Percentiles rank a stretch among this genome's conserved stretches.
These are phyloP conservation scores for Vesta saturnalis DNA, from an alignment of 2,888 invertebrate genomes.

Conservation along the genomic window DNA sequence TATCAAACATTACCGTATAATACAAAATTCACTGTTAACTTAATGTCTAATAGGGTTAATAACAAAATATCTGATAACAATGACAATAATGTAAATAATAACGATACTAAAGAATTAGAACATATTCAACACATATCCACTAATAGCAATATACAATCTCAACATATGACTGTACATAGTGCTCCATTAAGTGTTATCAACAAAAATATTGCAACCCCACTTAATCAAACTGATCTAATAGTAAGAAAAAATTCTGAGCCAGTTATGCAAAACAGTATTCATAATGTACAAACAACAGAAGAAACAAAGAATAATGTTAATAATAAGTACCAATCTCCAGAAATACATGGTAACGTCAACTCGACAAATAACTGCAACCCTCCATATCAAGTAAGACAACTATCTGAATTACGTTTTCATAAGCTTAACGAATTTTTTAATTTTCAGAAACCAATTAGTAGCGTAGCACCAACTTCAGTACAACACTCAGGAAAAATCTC, in stretches of 20 bases:
- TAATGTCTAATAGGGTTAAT: conserved; percentile 58
- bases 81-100: conserved; percentile 40
- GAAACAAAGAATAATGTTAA: conserved; percentile 15
- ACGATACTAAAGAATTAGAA: conserved; percentile 41
- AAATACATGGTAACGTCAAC: conserved; percentile 61
- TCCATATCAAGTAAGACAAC: conserved; percentile 37
- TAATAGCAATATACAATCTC: conserved; percentile 44
- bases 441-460: conserved; percentile 83
- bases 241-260: conserved; percentile 25
- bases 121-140: conserved; percentile 48
- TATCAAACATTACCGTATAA: conserved; percentile 93
- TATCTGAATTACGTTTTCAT: neutral
- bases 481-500: conserved; percentile 76
- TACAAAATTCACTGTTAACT: conserved; percentile 80
- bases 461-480: conserved; percentile 83
- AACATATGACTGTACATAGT: conserved; percentile 67
- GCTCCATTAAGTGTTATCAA: conserved; percentile 68
- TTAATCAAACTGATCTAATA: conserved; percentile 64
- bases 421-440: neutral
- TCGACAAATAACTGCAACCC: conserved; percentile 30
- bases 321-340: conserved; percentile 56
- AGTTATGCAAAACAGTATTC: conserved; percentile 16
- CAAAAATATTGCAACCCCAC: conserved; percentile 72
- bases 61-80: conserved; percentile 35
- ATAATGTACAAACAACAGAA: conserved; percentile 20